Base-by-base conservation (phyloP, 2,113 vertebrate species). In the Aegithalos caudatus region DNA sequence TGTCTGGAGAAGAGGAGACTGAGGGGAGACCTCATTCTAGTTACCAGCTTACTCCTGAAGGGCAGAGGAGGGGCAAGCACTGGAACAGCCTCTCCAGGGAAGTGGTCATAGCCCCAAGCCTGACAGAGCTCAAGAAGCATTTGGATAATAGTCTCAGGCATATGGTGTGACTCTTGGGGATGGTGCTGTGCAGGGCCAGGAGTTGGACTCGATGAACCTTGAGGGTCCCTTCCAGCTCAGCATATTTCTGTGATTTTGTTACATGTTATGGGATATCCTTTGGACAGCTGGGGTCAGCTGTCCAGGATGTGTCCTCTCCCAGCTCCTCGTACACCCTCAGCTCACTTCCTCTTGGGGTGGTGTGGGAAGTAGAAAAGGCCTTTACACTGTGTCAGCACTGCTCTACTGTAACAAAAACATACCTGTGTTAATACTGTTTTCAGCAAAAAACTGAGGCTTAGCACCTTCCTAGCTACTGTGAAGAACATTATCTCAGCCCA, bases 41-140 rank as follows among this genome's bases (percentile, higher is more conserved):
- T 33, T 69, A 19, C 11, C 11, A 69, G 2, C 45, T 44, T 77
- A 25, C 62, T 67, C 0, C 0, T 29, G 29, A 48, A 29, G 35
- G 29, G 25, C 24, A 17, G 51, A 57, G 33, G 31, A 67, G 27
- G 53, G 45, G 12, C 27, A 60, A 14, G 23, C 38, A 28, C 11
- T 51, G 33, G 45, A 51, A 37, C 11, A 77, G 71, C 5, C 16
- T 77, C 45, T 3, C 45, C 37, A 37, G 37, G 37, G 27, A 6
- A 67, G 38, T 12, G 27, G 14, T 37, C 33, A 51, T 21, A 67
- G 45, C 5, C 3, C 18, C 62, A 21, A 15, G 44, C 3, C 18
- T 67, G 45, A 27, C 22, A 51, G 9, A 50, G 7, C 1, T 14
- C 22, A 51, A 33, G 18, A 44, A 28, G 18, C 1, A 0, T 51